phyloP scores from a whole-genome alignment of 2,888 invertebrate species.

The Napeogenes inachia region DNA sequence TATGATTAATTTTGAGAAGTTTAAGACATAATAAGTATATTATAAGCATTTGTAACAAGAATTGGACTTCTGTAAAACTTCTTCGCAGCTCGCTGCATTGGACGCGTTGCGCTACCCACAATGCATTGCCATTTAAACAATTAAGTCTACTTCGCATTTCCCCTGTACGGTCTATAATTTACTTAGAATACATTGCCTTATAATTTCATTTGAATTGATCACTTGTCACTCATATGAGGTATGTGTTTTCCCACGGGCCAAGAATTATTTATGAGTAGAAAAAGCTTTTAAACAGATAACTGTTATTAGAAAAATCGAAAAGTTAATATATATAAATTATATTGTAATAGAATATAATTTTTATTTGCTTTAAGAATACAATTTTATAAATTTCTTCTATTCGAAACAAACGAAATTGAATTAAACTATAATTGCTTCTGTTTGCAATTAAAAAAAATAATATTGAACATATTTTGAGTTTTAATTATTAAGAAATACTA shows the following conservation, averaged over 20 bases:
- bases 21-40: no score
- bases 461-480: no score
- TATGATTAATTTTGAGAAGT: no score
- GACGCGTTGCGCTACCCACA: neutral
- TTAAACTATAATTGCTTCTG: no score
- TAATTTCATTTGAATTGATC: conserved; percentile 9
- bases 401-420: no score
- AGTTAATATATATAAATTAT: neutral
- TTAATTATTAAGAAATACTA: no score
- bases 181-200: conserved; percentile 17
- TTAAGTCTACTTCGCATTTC: conserved; percentile 10
- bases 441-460: no score
- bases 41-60: no score
- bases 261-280: neutral
- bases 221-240: conserved; percentile 2
- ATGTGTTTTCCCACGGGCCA: conserved; percentile 4
- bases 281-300: neutral
- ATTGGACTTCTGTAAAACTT: neutral
- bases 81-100: neutral
- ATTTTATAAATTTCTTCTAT: no score
- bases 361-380: no score
- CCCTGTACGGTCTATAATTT: conserved; percentile 12
- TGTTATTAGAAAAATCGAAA: neutral
- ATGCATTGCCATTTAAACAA: conserved; percentile 10
- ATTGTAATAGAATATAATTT: no score